Evolutionary conservation across 2,888 invertebrate genomes (phyloP), one percentile per base, ranked within the genome.

Genomic region (Nezara viridula): DNA sequence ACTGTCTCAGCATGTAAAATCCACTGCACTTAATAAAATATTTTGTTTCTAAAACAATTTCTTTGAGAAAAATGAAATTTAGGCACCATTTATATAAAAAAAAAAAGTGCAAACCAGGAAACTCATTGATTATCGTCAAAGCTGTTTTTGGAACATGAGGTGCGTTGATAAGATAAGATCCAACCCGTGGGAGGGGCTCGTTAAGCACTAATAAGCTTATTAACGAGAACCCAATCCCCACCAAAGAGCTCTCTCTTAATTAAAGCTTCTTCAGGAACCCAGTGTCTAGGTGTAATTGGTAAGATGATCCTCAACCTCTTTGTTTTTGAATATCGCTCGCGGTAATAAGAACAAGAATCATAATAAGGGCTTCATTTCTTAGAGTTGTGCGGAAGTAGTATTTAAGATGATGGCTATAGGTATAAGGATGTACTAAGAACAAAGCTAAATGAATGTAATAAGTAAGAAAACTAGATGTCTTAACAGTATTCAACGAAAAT

Each of bases 121-220:
- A 19, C 32, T 73, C 7, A 73, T 73, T 73, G 27, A 73, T 73
- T 73, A 37, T 37, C 66, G 27, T 37, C 66, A 73, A 73, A 73
- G 66, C 66, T n/a, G 37, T 73, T 73, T 73, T 37, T 37, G 66
- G 32, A 73, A 73, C 66, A 37, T 73, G 66, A 73, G 66, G 32
- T 73, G 32, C 19, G 66, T 21, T 73, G 16, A 73, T 32, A 73
- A 37, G 16, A 73, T 32, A 73, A 37, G 66, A 73, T 32, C 7
- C 19, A 37, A 21, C 66, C 7, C 32, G 27, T 32, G 6, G 66
- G 16, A 32, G 81, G 44, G 44, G 81, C 44, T 81, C 81, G 81
- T 81, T 81, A 81, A 81, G 44, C 14, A n/a, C 86, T 86, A 86
- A 86, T 86, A 86, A 86, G 86, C 52, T 86, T 55, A 86, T 86